phyloP scores from a whole-genome alignment of 2,888 invertebrate species.

The Noctua janthe region DNA sequence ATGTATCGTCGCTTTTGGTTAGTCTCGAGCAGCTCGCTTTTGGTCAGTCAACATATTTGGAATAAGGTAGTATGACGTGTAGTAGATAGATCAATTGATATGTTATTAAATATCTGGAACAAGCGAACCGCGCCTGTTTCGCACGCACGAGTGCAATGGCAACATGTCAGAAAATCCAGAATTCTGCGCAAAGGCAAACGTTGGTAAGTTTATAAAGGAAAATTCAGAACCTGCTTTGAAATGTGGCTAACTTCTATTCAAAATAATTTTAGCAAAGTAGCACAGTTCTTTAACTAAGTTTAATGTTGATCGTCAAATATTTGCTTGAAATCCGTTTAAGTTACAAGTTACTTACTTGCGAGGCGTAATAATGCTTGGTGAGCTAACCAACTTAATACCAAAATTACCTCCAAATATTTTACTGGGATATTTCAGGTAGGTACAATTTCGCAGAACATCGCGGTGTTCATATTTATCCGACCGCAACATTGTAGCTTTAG shows the following conservation, averaged over 20 bases:
- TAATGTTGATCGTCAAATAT: slow-evolving; percentile 11
- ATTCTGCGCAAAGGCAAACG: not conserved
- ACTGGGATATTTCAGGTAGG: slow-evolving; percentile 14
- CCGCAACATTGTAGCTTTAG: slow-evolving; percentile 27
- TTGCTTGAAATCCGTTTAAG: slow-evolving; percentile 16
- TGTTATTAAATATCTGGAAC: slow-evolving; percentile 1
- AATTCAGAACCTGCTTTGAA: not conserved
- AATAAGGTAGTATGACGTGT: not conserved
- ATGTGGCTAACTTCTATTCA: not conserved
- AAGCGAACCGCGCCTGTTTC: not conserved
- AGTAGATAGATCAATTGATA: not conserved
- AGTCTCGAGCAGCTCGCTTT: not conserved
- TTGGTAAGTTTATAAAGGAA: not conserved
- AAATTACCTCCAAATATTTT: slow-evolving; percentile 45
- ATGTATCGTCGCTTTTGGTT: slow-evolving; percentile 21
- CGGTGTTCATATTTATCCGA: slow-evolving; percentile 32
- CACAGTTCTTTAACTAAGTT: not conserved
- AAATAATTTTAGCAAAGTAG: not conserved
- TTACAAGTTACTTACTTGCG: slow-evolving; percentile 9
- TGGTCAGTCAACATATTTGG: slow-evolving; percentile 30
- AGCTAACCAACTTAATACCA: not conserved
- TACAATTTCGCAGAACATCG: not conserved
- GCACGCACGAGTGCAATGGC: not conserved
- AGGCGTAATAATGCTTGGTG: not conserved
- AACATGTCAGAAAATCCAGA: not conserved